Percentiles rank a stretch among this genome's conserved stretches.
Evolutionary conservation across 2,113 vertebrate genomes (phyloP).

Genomic region (human (Homo sapiens)): DNA sequence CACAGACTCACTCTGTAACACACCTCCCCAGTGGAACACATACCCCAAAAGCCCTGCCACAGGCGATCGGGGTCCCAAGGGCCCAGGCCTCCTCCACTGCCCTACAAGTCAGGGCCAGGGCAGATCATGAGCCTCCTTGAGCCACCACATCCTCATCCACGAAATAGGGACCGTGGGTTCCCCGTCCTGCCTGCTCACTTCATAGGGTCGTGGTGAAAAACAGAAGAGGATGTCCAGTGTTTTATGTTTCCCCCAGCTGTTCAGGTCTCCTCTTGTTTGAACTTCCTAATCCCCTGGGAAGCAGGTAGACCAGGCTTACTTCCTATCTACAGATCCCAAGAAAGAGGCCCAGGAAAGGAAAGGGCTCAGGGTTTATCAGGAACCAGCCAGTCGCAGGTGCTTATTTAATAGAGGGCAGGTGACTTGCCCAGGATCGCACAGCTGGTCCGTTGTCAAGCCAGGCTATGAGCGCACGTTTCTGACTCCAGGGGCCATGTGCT

Average conservation of each 20-base stretch:
- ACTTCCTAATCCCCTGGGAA: neutral
- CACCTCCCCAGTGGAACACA: neutral
- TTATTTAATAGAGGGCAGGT: too few species aligned
- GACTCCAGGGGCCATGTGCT: neutral
- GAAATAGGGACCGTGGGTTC: neutral
- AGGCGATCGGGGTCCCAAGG: neutral
- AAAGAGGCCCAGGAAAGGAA: neutral
- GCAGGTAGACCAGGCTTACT: neutral
- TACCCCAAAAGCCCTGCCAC: neutral
- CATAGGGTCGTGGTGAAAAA: accelerated
- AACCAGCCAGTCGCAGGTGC: neutral
- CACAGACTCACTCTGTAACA: neutral
- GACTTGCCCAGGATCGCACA: neutral
- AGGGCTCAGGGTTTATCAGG: neutral
- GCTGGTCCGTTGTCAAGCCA: neutral
- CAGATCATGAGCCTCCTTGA: accelerated
- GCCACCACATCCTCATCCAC: neutral
- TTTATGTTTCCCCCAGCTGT: neutral
- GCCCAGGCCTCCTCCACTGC: neutral
- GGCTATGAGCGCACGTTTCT: neutral
- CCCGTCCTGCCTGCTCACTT: neutral
- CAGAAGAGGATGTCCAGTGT: accelerated
- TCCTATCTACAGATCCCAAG: neutral
- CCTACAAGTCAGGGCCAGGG: neutral
- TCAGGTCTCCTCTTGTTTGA: neutral